Percentiles rank a stretch among this genome's conserved stretches.
Evolutionary conservation across 2,888 invertebrate genomes (phyloP).

Genomic region (Tridacna crocea): DNA sequence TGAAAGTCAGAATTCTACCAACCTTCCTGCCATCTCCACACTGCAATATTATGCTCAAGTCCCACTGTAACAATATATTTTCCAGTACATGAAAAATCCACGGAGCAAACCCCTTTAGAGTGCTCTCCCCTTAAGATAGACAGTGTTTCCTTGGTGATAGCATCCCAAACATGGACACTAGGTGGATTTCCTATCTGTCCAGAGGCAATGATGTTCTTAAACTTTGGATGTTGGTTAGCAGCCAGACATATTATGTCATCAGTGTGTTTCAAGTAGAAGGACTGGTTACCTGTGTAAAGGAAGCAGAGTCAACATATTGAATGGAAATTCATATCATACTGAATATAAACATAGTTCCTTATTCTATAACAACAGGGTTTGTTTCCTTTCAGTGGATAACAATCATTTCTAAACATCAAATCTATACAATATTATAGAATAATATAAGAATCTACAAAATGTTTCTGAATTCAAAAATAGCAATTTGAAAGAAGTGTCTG

Average conservation of each 20-base stretch:
- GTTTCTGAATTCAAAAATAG: no score
- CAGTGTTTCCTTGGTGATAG: conserved; percentile 80
- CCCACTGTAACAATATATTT: conserved; percentile 83
- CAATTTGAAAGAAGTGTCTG: no score
- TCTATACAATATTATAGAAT: no score
- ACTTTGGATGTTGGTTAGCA: conserved; percentile 83
- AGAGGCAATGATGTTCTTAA: conserved; percentile 82
- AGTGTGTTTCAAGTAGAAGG: conserved; percentile 83
- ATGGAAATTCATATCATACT: no score
- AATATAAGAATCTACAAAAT: no score
- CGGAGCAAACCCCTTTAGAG: conserved; percentile 81
- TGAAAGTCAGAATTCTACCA: background rate
- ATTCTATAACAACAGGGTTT: no score
- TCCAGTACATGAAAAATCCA: conserved; percentile 84
- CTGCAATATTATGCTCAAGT: conserved; percentile 80
- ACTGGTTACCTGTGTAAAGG: conserved; percentile 78
- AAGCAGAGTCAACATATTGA: no score
- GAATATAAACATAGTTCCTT: no score
- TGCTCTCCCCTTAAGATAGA: conserved; percentile 81
- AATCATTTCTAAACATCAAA: no score
- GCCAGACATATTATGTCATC: conserved; percentile 84
- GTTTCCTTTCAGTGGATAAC: no score
- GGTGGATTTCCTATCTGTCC: conserved; percentile 84
- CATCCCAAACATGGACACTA: conserved; percentile 82
- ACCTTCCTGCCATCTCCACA: conserved; percentile 85